phyloP scores from a whole-genome alignment of 2,888 invertebrate genomes.

The Sericinus montela region DNA sequence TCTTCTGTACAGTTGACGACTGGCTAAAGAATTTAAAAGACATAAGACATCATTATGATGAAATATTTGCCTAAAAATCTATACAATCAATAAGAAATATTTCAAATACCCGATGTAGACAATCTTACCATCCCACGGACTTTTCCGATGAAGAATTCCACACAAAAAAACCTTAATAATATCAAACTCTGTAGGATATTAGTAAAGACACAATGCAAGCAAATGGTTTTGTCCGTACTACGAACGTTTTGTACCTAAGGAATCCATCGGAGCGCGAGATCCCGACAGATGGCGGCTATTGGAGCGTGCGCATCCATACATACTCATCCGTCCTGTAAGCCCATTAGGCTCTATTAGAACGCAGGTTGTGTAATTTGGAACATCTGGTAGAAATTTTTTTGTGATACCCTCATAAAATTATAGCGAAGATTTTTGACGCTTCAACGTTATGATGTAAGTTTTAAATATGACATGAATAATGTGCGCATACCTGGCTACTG shows the following conservation, averaged over 20 bases:
- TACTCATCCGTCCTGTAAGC: conserved; percentile 11
- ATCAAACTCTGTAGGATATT: conserved; percentile 1
- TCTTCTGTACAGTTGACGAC: too few species aligned
- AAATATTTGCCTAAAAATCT: too few species aligned
- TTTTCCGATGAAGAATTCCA: conserved; percentile 1
- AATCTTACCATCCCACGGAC: neutral
- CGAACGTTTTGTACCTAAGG: conserved; percentile 10
- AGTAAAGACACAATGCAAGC: conserved; percentile 7
- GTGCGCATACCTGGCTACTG: too few species aligned
- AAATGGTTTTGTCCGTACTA: conserved; percentile 15
- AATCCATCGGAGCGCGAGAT: conserved; percentile 20
- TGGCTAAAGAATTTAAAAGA: too few species aligned
- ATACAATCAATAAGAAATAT: too few species aligned
- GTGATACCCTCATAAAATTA: neutral
- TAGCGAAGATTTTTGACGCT: too few species aligned
- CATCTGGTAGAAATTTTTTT: conserved; percentile 12
- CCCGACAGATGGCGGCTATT: conserved; percentile 19
- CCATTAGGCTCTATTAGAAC: conserved; percentile 16
- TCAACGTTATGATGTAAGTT: too few species aligned
- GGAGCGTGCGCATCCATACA: conserved; percentile 17
- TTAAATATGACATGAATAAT: too few species aligned
- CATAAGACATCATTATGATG: too few species aligned
- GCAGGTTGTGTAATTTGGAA: conserved; percentile 15
- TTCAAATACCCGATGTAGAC: neutral
- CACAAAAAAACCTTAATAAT: conserved; percentile 1